These are phyloP conservation scores for Vireo griseus DNA, from an alignment of 2,797 vertebrate species.

Conservation along the genomic window DNA sequence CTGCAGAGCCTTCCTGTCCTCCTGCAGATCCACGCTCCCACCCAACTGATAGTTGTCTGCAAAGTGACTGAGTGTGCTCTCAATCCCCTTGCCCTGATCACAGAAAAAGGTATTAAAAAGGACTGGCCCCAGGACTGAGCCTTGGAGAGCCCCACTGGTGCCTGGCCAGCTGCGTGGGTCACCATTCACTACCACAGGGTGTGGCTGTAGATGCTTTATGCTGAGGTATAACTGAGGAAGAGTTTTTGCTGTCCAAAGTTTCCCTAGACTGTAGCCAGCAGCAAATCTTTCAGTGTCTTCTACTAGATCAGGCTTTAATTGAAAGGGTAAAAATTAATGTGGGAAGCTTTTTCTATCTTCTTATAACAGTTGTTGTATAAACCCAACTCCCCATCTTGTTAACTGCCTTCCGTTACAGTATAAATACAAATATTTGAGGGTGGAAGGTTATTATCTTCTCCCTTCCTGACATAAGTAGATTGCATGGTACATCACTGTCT, in stretches of 20 bases:
- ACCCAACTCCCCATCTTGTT: background rate
- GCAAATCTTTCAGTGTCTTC: background rate
- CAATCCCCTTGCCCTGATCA: rapidly evolving
- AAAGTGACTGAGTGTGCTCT: rapidly evolving
- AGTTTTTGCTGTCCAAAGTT: background rate
- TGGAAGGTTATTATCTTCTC: background rate
- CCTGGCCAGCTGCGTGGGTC: background rate
- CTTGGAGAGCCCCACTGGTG: no score
- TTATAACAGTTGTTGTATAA: background rate
- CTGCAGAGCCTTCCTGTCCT: background rate
- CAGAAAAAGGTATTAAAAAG: background rate
- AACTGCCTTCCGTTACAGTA: background rate
- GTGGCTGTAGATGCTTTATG: background rate
- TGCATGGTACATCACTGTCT: background rate
- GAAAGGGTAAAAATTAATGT: background rate
- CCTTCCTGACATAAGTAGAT: background rate
- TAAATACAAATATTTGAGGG: background rate
- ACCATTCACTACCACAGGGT: background rate
- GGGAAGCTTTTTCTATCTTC: background rate
- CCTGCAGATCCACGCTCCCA: background rate
- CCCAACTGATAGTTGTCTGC: rapidly evolving
- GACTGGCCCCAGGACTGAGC: background rate
- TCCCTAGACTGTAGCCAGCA: background rate
- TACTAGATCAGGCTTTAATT: background rate
- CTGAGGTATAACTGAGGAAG: background rate